phyloP scores from a whole-genome alignment of 2,113 vertebrate species.

The Pyxicephalus adspersus region DNA sequence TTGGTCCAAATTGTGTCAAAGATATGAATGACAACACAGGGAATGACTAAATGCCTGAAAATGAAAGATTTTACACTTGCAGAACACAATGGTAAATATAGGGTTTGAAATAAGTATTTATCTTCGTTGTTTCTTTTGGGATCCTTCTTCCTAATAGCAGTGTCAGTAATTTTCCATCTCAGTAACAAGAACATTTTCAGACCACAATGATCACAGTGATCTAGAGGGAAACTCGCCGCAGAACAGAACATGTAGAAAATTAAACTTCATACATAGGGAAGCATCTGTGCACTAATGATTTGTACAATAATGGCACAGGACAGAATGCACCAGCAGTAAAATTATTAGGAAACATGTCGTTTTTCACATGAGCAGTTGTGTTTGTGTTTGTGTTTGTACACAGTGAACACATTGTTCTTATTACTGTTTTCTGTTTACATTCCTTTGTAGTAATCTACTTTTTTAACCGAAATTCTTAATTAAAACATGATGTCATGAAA shows the following conservation, averaged over 20 bases:
- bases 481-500: conserved; percentile 21
- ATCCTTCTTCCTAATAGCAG: neutral
- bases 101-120: too few species aligned
- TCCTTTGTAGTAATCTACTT: conserved; percentile 16
- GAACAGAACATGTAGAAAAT: neutral
- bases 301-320: neutral
- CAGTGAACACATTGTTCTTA: conserved; percentile 27
- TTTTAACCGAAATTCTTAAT: neutral
- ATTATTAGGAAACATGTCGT: conserved; percentile 5
- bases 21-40: conserved; percentile 51
- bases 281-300: neutral
- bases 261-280: neutral
- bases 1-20: neutral
- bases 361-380: neutral
- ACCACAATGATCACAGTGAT: neutral
- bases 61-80: neutral
- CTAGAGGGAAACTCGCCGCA: neutral
- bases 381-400: conserved; percentile 25
- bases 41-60: conserved; percentile 48
- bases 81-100: neutral
- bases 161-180: neutral
- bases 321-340: conserved; percentile 8
- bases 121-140: too few species aligned
- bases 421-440: conserved; percentile 38
- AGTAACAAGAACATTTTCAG: neutral